A percentile compares a stretch with the other conserved stretches of the same genome.
Evolutionary conservation across 2,888 invertebrate genomes (phyloP).

Genomic region (Cotesia congregata): DNA sequence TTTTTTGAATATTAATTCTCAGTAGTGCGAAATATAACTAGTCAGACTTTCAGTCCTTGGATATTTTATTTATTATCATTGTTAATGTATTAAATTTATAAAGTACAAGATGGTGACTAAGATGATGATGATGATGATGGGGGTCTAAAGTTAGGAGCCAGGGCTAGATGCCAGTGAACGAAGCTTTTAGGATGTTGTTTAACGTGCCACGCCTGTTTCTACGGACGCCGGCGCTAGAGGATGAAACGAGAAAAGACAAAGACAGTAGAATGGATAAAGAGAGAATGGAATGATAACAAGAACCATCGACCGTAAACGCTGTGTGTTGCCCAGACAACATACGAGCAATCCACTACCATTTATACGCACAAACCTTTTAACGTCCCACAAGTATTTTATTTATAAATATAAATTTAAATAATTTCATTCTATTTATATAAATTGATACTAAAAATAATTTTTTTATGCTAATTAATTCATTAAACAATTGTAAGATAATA

Average conservation of each 20-base stretch:
- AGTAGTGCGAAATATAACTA: no score
- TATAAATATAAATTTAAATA: neutral
- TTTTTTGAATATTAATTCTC: no score
- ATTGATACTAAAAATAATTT: neutral
- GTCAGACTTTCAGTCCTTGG: no score
- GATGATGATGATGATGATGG: slow-evolving; percentile 11
- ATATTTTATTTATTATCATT: no score
- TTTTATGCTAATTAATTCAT: neutral
- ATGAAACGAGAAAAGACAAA: slow-evolving; percentile 43
- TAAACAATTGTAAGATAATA: neutral
- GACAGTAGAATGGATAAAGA: slow-evolving; percentile 42
- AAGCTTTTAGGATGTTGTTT: slow-evolving; percentile 12
- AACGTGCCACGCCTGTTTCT: slow-evolving; percentile 46
- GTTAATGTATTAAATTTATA: no score
- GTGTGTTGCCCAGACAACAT: slow-evolving; percentile 50
- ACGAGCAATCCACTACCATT: slow-evolving; percentile 1
- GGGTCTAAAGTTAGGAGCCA: neutral
- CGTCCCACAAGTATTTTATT: neutral
- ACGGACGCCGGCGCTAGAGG: slow-evolving; percentile 39
- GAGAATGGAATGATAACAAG: slow-evolving; percentile 46
- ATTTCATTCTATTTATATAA: neutral
- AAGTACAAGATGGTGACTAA: neutral
- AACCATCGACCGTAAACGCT: slow-evolving; percentile 57
- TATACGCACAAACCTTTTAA: neutral
- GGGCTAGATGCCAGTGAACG: neutral